Conservation (phyloP, 2,888 invertebrate species). For the Actias luna region DNA sequence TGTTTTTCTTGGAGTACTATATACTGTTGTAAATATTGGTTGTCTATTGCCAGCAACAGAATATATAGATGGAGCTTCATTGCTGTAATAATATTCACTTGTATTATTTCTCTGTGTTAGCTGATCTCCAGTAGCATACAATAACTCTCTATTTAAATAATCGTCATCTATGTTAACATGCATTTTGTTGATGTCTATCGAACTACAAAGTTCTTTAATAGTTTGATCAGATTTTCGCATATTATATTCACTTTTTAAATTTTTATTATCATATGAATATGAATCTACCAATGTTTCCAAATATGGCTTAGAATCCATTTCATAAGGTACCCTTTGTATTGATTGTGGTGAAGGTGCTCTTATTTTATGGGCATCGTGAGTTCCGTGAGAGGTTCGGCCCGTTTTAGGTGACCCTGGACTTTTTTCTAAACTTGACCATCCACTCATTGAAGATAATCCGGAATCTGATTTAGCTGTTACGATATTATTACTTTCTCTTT, state of each 20-base stretch:
- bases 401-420: conserved; percentile 91
- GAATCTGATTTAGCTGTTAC: conserved; percentile 92
- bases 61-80: conserved; percentile 86
- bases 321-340: conserved; percentile 64
- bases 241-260: conserved; percentile 58
- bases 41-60: conserved; percentile 88
- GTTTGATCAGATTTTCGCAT: conserved; percentile 50
- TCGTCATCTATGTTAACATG: conserved; percentile 56
- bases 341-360: conserved; percentile 67
- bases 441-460: conserved; percentile 92
- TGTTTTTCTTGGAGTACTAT: conserved; percentile 85
- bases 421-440: conserved; percentile 92
- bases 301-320: conserved; percentile 71
- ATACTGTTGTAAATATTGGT: conserved; percentile 87
- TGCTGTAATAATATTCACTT: conserved; percentile 70
- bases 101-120: conserved; percentile 59
- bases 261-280: conserved; percentile 59
- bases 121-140: conserved; percentile 52
- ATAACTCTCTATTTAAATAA: conserved; percentile 55
- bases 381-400: conserved; percentile 60
- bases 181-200: conserved; percentile 57
- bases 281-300: conserved; percentile 82
- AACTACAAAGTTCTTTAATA: conserved; percentile 50
- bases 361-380: conserved; percentile 69
- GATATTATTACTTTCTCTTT: conserved; percentile 83